Conservation (phyloP, 2,797 vertebrate genomes). For the Pseudochirops corinnae region DNA sequence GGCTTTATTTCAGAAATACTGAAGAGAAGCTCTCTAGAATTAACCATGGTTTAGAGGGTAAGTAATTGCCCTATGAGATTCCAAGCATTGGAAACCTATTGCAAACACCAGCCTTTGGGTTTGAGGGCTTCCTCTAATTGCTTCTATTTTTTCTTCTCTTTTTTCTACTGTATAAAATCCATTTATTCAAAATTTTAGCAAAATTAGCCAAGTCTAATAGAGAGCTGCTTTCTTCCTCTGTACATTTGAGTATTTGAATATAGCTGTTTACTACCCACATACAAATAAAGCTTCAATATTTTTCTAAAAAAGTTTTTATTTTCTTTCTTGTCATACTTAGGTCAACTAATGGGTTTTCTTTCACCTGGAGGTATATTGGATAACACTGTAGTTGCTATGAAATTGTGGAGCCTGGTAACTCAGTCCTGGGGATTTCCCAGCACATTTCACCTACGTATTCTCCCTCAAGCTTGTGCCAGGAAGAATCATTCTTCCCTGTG, state of each 20-base stretch:
- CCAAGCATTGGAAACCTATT: not conserved
- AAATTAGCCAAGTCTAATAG: not conserved
- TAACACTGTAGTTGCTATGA: not conserved
- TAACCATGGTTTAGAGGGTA: not conserved
- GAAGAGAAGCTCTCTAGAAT: not conserved
- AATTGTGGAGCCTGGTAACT: not conserved
- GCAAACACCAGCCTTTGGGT: not conserved
- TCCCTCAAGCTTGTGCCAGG: not conserved
- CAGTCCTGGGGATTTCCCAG: not conserved
- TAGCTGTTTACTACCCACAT: not conserved
- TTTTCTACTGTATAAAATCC: not conserved
- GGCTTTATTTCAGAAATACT: not conserved
- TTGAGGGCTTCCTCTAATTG: not conserved
- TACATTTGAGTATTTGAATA: not conserved
- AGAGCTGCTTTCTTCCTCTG: not conserved
- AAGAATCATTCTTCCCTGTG: not conserved
- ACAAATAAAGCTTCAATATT: constrained; percentile 6
- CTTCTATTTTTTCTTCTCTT: not conserved
- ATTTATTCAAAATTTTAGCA: not conserved
- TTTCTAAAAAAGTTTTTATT: not conserved
- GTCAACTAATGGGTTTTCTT: not conserved
- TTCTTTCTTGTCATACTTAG: not conserved
- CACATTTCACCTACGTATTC: not conserved
- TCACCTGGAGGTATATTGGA: not conserved
- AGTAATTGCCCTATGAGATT: not conserved